A percentile compares a stretch with the other conserved stretches of the same genome.
These are phyloP conservation scores for Trinectes maculatus DNA, from an alignment of 2,113 vertebrate species.

Conservation along the genomic window DNA sequence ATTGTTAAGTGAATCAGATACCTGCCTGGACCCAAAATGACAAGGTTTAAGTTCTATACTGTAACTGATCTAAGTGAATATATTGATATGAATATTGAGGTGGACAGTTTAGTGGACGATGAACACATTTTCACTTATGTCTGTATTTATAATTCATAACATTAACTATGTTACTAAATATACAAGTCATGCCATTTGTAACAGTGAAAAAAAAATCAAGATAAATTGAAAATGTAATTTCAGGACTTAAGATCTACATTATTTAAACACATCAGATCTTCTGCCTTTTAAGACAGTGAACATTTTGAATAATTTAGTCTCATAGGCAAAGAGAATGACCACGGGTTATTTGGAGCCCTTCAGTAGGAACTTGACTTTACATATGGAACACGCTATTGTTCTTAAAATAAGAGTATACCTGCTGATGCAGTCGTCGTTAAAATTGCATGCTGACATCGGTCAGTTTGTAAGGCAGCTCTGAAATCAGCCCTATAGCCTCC, in stretches of 20 bases:
- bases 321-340: slow-evolving; percentile 9
- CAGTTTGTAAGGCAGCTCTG: slow-evolving; percentile 23
- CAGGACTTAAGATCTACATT: slow-evolving; percentile 19
- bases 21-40: too few relatives aligned
- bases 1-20: not conserved
- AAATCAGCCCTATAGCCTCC: slow-evolving; percentile 30
- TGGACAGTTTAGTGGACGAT: not conserved
- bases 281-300: not conserved
- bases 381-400: slow-evolving; percentile 7
- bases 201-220: not conserved
- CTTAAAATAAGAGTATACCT: slow-evolving; percentile 37
- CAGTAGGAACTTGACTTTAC: slow-evolving; percentile 3
- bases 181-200: not conserved
- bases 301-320: slow-evolving; percentile 51
- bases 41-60: not conserved
- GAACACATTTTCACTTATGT: not conserved
- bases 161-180: not conserved
- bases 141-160: not conserved
- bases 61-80: not conserved
- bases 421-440: slow-evolving; percentile 20
- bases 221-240: slow-evolving; percentile 6
- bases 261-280: slow-evolving; percentile 23
- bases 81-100: not conserved
- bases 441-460: slow-evolving; percentile 46
- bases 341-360: not conserved